Evolutionary conservation across 2,888 invertebrate genomes (phyloP), one percentile per base, ranked within the genome.

Genomic region (Tetragonisca angustula): DNA sequence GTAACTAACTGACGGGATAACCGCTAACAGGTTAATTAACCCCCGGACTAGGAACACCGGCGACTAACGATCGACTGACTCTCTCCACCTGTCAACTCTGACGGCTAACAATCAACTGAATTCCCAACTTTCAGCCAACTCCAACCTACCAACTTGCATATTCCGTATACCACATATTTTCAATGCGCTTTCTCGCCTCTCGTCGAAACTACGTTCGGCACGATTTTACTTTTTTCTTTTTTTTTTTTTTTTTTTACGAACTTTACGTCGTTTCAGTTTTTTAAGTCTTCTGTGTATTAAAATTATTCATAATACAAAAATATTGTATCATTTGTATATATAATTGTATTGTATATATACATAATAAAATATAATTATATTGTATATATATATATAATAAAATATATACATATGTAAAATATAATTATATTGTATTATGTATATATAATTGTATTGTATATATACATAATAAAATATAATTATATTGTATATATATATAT

Each of bases 61-160:
- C 11, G 19, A n/a, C 21, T 67, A 49, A 68, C n/a, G 73, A 73
- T n/a, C 50, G 17, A 64, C n/a, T 73, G 64, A 62, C 62, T 62
- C 27, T 36, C 36, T 70, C 4, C 56, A 36, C n/a, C n/a, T 73
- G 50, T 62, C 49, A 73, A 50, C 50, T 9, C 21, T 32, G 72
- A 62, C 27, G 21, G 36, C 62, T 73, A 73, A 73, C 27, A 32
- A 50, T 73, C n/a, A 50, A 49, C 72, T 21, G 21, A 64, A 62
- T 73, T 73, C 19, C 62, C 36, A 64, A 73, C 50, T 50, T 52
- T n/a, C 19, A 32, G 50, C 32, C 50, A 62, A 73, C 62, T 62
- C 32, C 9, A 43, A 43, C 3, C 36, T 61, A 43, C 24, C n/a
- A n/a, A 15, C 56, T n/a, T 15, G 15, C 56, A 24, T 59, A 59